These are phyloP conservation scores for Azemiops feae DNA, from an alignment of 2,113 vertebrate species.

Conservation along the genomic window DNA sequence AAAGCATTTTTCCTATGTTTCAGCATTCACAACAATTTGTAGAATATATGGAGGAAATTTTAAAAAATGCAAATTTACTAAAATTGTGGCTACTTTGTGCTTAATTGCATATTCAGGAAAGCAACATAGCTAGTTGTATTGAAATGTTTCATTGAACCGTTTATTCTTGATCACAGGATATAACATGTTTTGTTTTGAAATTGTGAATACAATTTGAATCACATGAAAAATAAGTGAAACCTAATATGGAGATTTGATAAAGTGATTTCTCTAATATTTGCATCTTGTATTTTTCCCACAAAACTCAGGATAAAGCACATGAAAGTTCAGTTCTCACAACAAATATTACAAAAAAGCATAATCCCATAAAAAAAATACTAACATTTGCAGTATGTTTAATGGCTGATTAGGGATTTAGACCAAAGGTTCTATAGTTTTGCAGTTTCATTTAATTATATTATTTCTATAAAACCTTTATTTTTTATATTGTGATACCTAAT, in stretches of 20 bases:
- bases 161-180: not conserved
- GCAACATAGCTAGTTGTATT: not conserved
- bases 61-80: not conserved
- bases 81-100: not conserved
- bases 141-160: not conserved
- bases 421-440: not conserved
- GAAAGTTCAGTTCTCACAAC: not conserved
- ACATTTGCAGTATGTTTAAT: not conserved
- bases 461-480: not conserved
- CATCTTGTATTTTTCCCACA: not conserved
- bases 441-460: not conserved
- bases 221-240: not conserved
- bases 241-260: not conserved
- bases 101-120: not conserved
- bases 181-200: not conserved
- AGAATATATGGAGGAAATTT: not conserved
- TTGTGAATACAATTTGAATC: not conserved
- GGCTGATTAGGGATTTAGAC: not conserved
- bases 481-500: not conserved
- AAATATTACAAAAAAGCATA: not conserved
- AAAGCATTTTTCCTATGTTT: not conserved
- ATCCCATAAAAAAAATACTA: not conserved
- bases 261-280: not conserved
- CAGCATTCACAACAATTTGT: not conserved
- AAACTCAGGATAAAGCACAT: not conserved